Conservation (phyloP, 2,113 vertebrate genomes). For the Microcebus jonahi region DNA sequence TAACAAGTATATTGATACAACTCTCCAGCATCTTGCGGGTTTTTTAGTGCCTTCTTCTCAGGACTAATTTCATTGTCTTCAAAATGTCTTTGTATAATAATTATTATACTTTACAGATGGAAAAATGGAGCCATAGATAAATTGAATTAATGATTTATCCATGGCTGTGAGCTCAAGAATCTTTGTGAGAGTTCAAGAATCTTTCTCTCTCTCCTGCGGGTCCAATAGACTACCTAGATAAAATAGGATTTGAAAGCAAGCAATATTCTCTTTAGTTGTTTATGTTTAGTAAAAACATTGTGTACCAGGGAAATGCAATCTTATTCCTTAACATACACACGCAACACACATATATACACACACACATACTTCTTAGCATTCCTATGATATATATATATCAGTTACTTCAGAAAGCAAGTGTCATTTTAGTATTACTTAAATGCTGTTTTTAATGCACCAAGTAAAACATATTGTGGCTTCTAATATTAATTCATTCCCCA, state of each 20-base stretch:
- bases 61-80: conserved; percentile 14
- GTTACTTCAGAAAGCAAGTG: conserved; percentile 59
- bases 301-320: neutral
- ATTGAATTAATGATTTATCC: conserved; percentile 5
- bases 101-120: conserved; percentile 34
- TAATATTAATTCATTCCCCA: conserved; percentile 66
- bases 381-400: neutral
- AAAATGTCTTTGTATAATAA: neutral
- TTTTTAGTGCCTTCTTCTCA: neutral
- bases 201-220: neutral
- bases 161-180: neutral
- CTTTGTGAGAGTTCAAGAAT: neutral
- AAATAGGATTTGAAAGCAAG: conserved; percentile 10
- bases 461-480: conserved; percentile 56
- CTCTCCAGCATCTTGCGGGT: neutral
- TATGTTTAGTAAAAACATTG: conserved; percentile 39
- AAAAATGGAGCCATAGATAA: neutral
- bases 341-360: neutral
- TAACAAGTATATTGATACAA: neutral
- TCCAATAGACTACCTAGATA: neutral
- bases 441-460: conserved; percentile 42
- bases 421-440: conserved; percentile 58
- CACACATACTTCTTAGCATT: neutral
- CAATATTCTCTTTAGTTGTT: neutral
- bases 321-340: neutral